Evolutionary conservation across 1,140 invertebrate genomes (phyloP).

Genomic region (Mactra quadrangularis): DNA sequence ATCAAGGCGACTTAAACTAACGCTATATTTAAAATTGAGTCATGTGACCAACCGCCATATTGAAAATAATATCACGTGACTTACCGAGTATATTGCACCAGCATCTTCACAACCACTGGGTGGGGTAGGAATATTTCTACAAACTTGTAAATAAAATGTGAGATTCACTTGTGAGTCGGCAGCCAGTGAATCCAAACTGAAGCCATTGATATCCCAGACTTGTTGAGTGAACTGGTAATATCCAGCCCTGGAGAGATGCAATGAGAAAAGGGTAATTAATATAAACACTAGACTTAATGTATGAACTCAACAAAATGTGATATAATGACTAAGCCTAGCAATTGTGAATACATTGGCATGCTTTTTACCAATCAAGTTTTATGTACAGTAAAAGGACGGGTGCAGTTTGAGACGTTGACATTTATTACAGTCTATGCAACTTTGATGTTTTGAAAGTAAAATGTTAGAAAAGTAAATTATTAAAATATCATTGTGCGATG

Average conservation of each 20-base stretch:
- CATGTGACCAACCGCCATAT: too few species aligned
- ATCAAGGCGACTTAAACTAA: too few species aligned
- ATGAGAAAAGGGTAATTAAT: too few species aligned
- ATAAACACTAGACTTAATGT: not conserved
- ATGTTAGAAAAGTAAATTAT: not conserved
- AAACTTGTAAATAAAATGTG: slow-evolving; percentile 58
- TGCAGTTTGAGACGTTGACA: not conserved
- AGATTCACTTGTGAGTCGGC: slow-evolving; percentile 55
- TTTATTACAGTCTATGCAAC: too few species aligned
- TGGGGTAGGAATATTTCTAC: slow-evolving; percentile 33
- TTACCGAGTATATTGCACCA: slow-evolving; percentile 48
- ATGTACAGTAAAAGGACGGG: not conserved
- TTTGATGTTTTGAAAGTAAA: not conserved
- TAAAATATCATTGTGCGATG: too few species aligned
- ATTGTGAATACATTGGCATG: not conserved
- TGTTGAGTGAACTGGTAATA: slow-evolving; percentile 43
- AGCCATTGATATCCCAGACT: slow-evolving; percentile 48
- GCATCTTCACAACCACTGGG: slow-evolving; percentile 33
- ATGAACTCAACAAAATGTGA: not conserved
- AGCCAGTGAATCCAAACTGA: slow-evolving; percentile 39
- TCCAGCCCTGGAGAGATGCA: slow-evolving; percentile 32
- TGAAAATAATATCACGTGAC: too few species aligned
- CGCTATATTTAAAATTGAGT: too few species aligned
- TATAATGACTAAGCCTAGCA: not conserved
- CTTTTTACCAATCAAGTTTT: not conserved